Evolutionary conservation across 1,140 invertebrate species (phyloP).

Genomic region (Eriocheir sinensis): DNA sequence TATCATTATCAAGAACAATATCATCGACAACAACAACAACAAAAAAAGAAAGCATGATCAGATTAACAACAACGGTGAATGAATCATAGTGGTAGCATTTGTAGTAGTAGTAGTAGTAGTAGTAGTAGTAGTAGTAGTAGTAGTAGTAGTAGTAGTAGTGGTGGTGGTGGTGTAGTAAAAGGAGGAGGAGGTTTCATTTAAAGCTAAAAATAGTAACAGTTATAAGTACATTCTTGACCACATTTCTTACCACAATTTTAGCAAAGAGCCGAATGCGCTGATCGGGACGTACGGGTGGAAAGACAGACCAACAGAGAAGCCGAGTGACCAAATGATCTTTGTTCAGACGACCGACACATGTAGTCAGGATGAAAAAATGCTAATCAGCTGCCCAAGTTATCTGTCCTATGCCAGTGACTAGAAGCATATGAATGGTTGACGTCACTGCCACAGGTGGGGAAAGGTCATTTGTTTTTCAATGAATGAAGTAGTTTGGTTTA

Average conservation of each 20-base stretch:
- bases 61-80: background rate
- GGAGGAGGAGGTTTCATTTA: background rate
- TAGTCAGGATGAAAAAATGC: background rate
- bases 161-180: background rate
- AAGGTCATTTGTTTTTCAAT: background rate
- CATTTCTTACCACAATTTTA: too few species aligned
- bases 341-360: background rate
- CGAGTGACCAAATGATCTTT: background rate
- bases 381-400: background rate
- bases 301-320: background rate
- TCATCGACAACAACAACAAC: too few species aligned
- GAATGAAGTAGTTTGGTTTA: background rate
- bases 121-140: too few species aligned
- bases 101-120: background rate
- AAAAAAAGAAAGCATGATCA: background rate
- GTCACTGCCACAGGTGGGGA: background rate
- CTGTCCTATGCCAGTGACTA: background rate
- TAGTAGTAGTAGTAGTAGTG: too few species aligned
- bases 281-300: too few species aligned
- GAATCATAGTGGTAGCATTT: background rate
- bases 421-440: background rate
- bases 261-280: too few species aligned
- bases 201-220: background rate
- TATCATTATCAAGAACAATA: too few species aligned
- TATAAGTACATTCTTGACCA: too few species aligned